Evolutionary conservation across 2,113 vertebrate species (phyloP).

Genomic region (Ursus arctos): DNA sequence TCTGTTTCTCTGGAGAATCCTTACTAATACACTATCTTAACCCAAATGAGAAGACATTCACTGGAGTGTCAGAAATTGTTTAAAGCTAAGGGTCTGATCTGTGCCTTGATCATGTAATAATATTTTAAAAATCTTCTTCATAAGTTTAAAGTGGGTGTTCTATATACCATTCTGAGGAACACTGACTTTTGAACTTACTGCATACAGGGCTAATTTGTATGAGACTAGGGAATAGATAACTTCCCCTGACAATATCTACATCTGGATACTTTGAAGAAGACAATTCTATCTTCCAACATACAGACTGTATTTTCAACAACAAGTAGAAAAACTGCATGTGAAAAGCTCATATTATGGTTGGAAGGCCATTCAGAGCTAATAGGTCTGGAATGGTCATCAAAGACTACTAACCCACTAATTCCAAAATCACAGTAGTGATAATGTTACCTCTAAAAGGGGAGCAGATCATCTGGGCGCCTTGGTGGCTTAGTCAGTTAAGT

Average conservation of each 20-base stretch:
- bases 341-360: background rate
- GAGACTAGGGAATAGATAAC: background rate
- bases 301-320: background rate
- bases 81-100: background rate
- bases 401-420: background rate
- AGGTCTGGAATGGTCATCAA: background rate
- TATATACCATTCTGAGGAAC: background rate
- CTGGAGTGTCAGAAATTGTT: background rate
- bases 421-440: background rate
- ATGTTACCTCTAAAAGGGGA: background rate
- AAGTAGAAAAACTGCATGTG: background rate
- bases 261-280: background rate
- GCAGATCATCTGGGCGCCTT: background rate
- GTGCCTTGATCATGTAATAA: background rate
- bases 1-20: background rate
- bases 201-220: background rate
- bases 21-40: background rate
- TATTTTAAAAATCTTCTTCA: background rate
- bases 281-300: background rate
- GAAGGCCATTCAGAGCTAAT: background rate
- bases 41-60: background rate
- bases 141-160: background rate
- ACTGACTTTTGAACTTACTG: background rate
- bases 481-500: background rate
- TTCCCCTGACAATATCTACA: background rate